Percentiles rank a stretch among this genome's conserved stretches.
Conservation (phyloP, 2,888 invertebrate genomes). For the Helobdella robusta region DNA sequence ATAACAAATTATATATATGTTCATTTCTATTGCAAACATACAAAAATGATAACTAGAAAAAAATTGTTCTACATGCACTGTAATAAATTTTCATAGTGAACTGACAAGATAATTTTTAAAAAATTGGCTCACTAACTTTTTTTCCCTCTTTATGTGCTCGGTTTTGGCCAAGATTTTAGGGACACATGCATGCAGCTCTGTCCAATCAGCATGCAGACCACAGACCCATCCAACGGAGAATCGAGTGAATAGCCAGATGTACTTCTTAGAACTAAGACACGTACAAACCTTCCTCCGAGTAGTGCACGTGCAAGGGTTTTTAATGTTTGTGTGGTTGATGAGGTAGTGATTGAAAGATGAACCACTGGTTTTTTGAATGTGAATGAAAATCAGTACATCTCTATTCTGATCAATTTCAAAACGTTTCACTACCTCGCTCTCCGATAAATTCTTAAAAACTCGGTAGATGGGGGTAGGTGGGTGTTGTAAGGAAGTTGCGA, state of each 20-base stretch:
- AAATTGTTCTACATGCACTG: too few relatives aligned
- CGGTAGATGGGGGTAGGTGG: too few relatives aligned
- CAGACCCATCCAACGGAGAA: conserved; percentile 56
- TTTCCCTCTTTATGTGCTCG: conserved; percentile 69
- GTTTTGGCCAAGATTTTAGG: conserved; percentile 80
- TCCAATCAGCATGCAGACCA: conserved; percentile 95
- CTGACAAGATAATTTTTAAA: not conserved
- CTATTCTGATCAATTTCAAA: conserved; percentile 43
- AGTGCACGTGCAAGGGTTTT: conserved; percentile 86
- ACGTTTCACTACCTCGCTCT: conserved; percentile 24
- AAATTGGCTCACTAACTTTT: conserved; percentile 51
- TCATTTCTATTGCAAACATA: too few relatives aligned
- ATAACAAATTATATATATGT: too few relatives aligned
- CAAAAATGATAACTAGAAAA: too few relatives aligned
- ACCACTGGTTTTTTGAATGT: conserved; percentile 98
- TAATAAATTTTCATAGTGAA: too few relatives aligned
- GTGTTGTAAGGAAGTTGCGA: too few relatives aligned
- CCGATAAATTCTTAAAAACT: conserved; percentile 21
- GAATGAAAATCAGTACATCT: conserved; percentile 94
- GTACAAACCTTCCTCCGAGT: conserved; percentile 68
- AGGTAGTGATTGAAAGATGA: conserved; percentile 91
- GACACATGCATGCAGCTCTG: conserved; percentile 61
- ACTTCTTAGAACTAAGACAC: conserved; percentile 36
- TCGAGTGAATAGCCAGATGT: conserved; percentile 75
- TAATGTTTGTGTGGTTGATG: conserved; percentile 82